Base-by-base conservation (phyloP, 2,113 vertebrate genomes). In the Crotophaga sulcirostris region DNA sequence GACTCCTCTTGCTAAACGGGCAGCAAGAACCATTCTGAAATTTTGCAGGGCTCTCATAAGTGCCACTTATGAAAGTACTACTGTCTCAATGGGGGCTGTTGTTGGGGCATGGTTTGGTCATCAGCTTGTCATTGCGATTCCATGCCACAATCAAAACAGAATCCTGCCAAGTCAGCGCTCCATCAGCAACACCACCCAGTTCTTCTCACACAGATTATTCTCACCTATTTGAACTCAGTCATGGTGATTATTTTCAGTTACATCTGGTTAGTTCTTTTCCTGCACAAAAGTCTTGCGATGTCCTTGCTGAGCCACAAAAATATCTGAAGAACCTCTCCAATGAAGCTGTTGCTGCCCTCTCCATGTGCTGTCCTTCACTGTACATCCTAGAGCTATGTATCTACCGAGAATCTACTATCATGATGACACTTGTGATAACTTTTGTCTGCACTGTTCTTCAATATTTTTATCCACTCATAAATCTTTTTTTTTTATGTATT, bases 281-380 rank as follows among this genome's bases (percentile, higher is more conserved):
- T 98, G 56, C 97, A 97, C 88, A 98, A 94, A 96, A 98, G 97
- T 59, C 98, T 98, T 3, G 81, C 98, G 59, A 98, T 98, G 97
- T 98, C 97, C 11, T 69, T 93, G 87, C 95, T 97, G 52, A 98
- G 96, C 60, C 94, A 96, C 69, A 97, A 95, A 89, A 98, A 98
- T 92, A 98, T 96, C 31, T 96, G 96, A 63, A 96, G 97, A 54
- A 97, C 97, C 45, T 98, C 97, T n/a, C 63, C 98, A 83, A 98
- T 97, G 97, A 98, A 98, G 98, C 97, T 21, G 95, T 97, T 24
- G 98, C 93, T 40, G 96, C 97, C n/a, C 98, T 98, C 95, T 98
- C 97, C 12, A 67, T 90, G 34, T 98, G 96, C 94, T 98, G 98
- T 97, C 91, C 98, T 94, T 97, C 97, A 33, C 97, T 98, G 18